phyloP scores from a whole-genome alignment of 2,888 invertebrate species.

The Nymphalis c-album region DNA sequence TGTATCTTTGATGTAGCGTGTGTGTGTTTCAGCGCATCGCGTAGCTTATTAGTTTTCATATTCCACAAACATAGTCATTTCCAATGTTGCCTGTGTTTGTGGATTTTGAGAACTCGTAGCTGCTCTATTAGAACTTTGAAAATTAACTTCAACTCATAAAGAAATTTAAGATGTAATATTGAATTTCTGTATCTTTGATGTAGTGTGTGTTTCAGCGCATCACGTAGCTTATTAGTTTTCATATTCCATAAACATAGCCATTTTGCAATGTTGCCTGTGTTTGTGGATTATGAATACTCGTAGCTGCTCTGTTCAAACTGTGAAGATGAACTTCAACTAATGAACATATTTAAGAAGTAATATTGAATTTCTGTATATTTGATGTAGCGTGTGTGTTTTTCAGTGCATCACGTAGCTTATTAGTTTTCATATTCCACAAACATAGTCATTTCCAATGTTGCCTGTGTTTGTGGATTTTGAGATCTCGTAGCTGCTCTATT shows the following conservation, averaged over 20 bases:
- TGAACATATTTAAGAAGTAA: too few species aligned
- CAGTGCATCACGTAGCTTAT: not conserved
- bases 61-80: conserved; percentile 4
- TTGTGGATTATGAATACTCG: conserved; percentile 1
- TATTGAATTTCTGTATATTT: not conserved
- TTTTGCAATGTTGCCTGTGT: not conserved
- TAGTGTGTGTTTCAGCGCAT: not conserved
- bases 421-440: too few species aligned
- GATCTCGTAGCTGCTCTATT: too few species aligned
- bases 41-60: not conserved
- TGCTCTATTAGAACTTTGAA: not conserved
- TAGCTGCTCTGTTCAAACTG: not conserved
- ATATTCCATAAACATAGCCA: conserved; percentile 6
- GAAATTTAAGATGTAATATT: too few species aligned
- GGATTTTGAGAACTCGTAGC: conserved; percentile 5
- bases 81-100: conserved; percentile 10
- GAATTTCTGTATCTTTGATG: too few species aligned
- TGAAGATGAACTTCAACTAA: not conserved
- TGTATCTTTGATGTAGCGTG: too few species aligned
- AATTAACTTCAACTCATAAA: not conserved
- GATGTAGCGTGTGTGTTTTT: not conserved
- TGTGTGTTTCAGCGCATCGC: not conserved
- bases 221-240: not conserved
- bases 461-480: too few species aligned
- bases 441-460: too few species aligned